Conservation (phyloP, 2,888 invertebrate species). For the Lithosia quadra region DNA sequence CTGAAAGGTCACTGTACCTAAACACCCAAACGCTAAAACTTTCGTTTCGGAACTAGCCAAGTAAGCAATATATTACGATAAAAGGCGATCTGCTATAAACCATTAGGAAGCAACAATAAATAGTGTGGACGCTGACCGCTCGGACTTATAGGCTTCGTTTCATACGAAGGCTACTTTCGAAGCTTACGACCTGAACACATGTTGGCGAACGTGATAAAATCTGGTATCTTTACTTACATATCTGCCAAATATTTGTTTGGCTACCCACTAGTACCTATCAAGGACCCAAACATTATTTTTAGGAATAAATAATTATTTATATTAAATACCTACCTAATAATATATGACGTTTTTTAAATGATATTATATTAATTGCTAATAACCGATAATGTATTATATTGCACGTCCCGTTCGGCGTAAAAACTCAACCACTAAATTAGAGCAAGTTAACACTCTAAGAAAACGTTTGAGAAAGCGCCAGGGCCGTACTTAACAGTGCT, state of each 20-base stretch:
- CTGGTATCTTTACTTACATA: slow-evolving; percentile 37
- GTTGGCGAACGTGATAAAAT: slow-evolving; percentile 45
- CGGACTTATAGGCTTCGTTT: slow-evolving; percentile 43
- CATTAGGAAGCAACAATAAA: slow-evolving; percentile 51
- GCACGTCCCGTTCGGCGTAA: slow-evolving; percentile 34
- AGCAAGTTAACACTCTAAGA: slow-evolving; percentile 54
- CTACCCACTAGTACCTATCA: slow-evolving; percentile 25
- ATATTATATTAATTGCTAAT: neutral
- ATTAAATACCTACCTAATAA: slow-evolving; percentile 15
- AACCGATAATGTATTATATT: slow-evolving; percentile 44
- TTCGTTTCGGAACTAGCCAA: slow-evolving; percentile 37
- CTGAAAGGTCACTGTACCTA: slow-evolving; percentile 17
- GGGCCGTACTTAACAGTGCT: slow-evolving; percentile 57
- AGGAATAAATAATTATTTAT: slow-evolving; percentile 37
- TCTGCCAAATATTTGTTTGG: slow-evolving; percentile 43
- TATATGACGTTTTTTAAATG: slow-evolving; percentile 14
- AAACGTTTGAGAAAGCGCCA: slow-evolving; percentile 49
- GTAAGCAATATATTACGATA: slow-evolving; percentile 49
- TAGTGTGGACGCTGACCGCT: slow-evolving; percentile 47
- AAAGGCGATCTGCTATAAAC: slow-evolving; percentile 50
- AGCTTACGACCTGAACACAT: slow-evolving; percentile 48
- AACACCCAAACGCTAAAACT: slow-evolving; percentile 31
- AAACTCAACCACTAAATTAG: slow-evolving; percentile 53
- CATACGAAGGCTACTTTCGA: slow-evolving; percentile 36
- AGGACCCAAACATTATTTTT: slow-evolving; percentile 33